phyloP scores from a whole-genome alignment of 1,140 invertebrate species.

The Drosophila nebulosa region DNA sequence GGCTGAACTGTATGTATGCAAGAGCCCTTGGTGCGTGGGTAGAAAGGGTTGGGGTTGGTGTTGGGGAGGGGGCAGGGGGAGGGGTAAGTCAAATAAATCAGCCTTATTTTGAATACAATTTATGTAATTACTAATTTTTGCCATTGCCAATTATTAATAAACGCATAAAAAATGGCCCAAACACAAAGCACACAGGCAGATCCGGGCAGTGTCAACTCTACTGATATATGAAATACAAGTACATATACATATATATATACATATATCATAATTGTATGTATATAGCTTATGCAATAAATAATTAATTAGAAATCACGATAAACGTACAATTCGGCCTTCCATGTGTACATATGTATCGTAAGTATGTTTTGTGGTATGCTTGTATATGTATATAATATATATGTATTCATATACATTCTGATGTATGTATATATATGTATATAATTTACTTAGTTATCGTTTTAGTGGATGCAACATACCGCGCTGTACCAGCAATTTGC shows the following conservation, averaged over 20 bases:
- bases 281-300: conserved; percentile 3
- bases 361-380: conserved; percentile 34
- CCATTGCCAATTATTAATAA: conserved; percentile 53
- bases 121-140: conserved; percentile 57
- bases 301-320: conserved; percentile 1
- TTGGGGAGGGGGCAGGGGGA: conserved; percentile 30
- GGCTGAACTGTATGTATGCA: conserved; percentile 11
- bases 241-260: neutral
- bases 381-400: conserved; percentile 30
- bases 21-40: conserved; percentile 11
- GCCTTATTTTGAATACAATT: conserved; percentile 75
- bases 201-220: conserved; percentile 26
- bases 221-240: conserved; percentile 4
- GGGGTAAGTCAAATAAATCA: conserved; percentile 72
- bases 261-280: neutral
- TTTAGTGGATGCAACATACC: conserved; percentile 77
- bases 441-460: conserved; percentile 61
- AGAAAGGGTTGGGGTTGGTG: neutral
- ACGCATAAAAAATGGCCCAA: conserved; percentile 22
- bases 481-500: conserved; percentile 58
- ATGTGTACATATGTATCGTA: conserved; percentile 36
- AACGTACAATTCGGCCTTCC: conserved; percentile 11
- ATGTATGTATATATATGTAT: conserved; percentile 40
- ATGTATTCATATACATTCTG: no score
- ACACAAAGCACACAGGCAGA: conserved; percentile 51